Percentiles rank a stretch among this genome's conserved stretches.
Conservation (phyloP, 92 coral and sea anemone species). For the Porites cylindrica region DNA sequence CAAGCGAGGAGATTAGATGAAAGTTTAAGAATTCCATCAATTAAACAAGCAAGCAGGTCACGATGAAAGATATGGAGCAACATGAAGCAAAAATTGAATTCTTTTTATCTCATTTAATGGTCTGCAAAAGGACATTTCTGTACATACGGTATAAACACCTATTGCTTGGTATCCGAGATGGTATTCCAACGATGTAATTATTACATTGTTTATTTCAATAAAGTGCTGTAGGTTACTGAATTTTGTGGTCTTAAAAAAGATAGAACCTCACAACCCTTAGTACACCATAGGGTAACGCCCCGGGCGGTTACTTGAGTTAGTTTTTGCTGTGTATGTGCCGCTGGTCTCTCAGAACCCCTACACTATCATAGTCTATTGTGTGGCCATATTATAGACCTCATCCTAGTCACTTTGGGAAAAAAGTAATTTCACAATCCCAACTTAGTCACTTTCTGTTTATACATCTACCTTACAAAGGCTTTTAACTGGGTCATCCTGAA, state of each 20-base stretch:
- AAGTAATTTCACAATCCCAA: too few relatives aligned
- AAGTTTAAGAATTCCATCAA: background rate
- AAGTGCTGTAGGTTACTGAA: constrained; percentile 23
- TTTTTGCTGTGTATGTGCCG: too few relatives aligned
- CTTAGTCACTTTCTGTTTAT: too few relatives aligned
- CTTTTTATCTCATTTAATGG: constrained; percentile 7
- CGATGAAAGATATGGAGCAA: background rate
- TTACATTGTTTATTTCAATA: constrained; percentile 31
- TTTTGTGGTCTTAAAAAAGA: background rate
- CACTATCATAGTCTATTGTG: too few relatives aligned
- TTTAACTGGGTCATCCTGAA: too few relatives aligned
- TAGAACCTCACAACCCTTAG: background rate
- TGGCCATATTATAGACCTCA: too few relatives aligned
- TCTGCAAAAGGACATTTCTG: constrained; percentile 41
- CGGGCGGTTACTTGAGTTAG: too few relatives aligned
- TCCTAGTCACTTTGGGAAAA: too few relatives aligned
- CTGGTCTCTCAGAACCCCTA: too few relatives aligned
- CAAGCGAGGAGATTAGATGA: constrained; percentile 57
- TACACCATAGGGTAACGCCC: too few relatives aligned
- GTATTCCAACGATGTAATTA: constrained; percentile 13
- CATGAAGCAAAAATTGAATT: constrained; percentile 2
- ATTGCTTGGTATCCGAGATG: constrained; percentile 43
- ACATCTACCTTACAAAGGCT: too few relatives aligned
- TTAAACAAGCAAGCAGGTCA: constrained; percentile 6
- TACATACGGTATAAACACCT: constrained; percentile 30